Evolutionary conservation across 2,113 vertebrate genomes (phyloP).

Genomic region (Lamprologus lemairii): DNA sequence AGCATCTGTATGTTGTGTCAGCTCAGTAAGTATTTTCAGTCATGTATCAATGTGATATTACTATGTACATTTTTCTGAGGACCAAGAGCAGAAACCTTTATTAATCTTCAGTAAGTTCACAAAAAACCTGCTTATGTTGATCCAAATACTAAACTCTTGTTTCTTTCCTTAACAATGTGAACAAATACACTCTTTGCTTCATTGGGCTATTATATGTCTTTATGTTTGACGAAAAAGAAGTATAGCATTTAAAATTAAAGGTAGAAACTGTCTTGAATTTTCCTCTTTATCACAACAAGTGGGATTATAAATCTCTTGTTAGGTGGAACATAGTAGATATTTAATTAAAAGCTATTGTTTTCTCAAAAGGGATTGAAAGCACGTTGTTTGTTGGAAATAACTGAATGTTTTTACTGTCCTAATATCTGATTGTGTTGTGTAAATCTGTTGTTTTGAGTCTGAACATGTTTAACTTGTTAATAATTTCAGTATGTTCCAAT

Average conservation of each 20-base stretch:
- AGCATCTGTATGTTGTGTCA: background rate
- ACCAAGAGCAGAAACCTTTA: background rate
- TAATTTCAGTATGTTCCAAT: background rate
- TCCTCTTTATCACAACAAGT: background rate
- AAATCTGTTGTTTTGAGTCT: background rate
- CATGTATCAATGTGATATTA: background rate
- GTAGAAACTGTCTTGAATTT: background rate
- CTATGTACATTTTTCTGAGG: background rate
- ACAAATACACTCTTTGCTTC: background rate
- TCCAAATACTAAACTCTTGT: background rate
- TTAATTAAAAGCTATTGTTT: background rate
- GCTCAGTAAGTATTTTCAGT: background rate
- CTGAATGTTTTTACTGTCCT: background rate
- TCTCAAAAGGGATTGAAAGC: background rate
- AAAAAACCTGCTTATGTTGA: accelerated
- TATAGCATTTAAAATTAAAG: background rate
- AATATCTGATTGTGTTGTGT: background rate
- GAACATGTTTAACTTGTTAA: background rate
- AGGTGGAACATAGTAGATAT: background rate
- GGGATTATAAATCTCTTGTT: background rate
- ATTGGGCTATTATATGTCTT: background rate
- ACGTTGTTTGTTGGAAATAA: background rate
- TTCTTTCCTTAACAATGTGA: background rate
- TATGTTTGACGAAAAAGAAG: background rate
- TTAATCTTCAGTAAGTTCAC: background rate